These are phyloP conservation scores for Coranthus polyacanthus DNA, from an alignment of 2,797 vertebrate genomes.

Conservation along the genomic window DNA sequence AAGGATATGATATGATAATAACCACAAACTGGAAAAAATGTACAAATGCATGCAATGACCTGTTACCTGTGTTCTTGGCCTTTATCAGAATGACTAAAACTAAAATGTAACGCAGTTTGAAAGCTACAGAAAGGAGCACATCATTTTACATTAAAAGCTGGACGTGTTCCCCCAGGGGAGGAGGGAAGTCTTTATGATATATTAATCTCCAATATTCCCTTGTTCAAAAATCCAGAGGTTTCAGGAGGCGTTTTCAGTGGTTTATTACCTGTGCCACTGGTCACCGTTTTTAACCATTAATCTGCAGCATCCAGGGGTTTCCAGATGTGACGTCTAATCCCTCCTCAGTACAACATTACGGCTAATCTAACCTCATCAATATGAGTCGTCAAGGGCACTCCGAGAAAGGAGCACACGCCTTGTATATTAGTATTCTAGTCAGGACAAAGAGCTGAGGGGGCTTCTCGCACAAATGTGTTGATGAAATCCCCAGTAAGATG, in stretches of 20 bases:
- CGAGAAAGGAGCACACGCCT: slow-evolving; percentile 30
- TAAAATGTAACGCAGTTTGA: too few relatives aligned
- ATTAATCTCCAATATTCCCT: slow-evolving; percentile 26
- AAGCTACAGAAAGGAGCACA: not conserved
- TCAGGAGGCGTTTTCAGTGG: slow-evolving; percentile 29
- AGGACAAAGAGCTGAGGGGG: slow-evolving; percentile 25
- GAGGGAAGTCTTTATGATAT: slow-evolving; percentile 10
- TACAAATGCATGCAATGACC: too few relatives aligned
- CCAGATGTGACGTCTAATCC: slow-evolving; percentile 43
- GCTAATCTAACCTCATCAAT: slow-evolving; percentile 52
- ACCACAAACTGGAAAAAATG: too few relatives aligned
- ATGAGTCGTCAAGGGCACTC: slow-evolving; percentile 62
- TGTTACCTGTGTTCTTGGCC: too few relatives aligned
- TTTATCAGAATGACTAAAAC: too few relatives aligned
- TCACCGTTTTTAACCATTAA: slow-evolving; percentile 46
- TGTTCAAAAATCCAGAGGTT: slow-evolving; percentile 4
- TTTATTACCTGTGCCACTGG: slow-evolving; percentile 53
- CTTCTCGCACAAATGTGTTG: slow-evolving; percentile 34
- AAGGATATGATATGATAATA: too few relatives aligned
- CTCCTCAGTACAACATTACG: slow-evolving; percentile 56
- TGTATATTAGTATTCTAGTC: slow-evolving; percentile 59
- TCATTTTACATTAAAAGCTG: slow-evolving; percentile 14
- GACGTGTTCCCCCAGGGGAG: slow-evolving; percentile 12
- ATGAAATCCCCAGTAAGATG: slow-evolving; percentile 42
- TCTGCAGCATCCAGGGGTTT: slow-evolving; percentile 57